Conservation (phyloP, 1,140 invertebrate genomes). For the Solenopsis fugax region DNA sequence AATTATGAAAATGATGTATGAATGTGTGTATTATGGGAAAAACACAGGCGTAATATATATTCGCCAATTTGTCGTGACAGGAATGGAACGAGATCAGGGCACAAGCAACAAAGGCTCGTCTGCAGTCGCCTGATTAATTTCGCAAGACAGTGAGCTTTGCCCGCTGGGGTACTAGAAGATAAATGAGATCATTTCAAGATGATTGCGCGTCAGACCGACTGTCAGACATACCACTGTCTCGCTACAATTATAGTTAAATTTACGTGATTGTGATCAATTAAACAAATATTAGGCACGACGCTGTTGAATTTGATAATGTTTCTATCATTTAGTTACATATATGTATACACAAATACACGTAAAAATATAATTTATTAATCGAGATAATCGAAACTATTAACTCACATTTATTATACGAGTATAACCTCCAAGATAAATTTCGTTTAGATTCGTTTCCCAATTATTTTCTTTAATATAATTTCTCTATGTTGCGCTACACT, state of each 20-base stretch:
- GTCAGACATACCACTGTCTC: constrained; percentile 56
- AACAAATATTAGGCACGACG: constrained; percentile 24
- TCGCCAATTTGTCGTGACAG: constrained; percentile 65
- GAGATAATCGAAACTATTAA: neutral
- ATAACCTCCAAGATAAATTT: neutral
- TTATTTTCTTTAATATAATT: no score
- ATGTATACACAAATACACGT: neutral
- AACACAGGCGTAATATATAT: constrained; percentile 61
- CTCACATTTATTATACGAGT: neutral
- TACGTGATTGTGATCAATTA: constrained; percentile 43
- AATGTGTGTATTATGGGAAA: neutral
- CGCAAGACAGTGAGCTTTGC: constrained; percentile 58
- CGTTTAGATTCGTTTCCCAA: neutral
- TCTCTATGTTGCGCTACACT: no score
- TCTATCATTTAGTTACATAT: neutral
- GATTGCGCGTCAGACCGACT: constrained; percentile 67
- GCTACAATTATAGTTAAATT: constrained; percentile 60
- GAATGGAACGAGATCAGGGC: constrained; percentile 16
- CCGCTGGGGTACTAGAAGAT: constrained; percentile 67
- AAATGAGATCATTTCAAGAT: constrained; percentile 73
- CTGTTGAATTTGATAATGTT: constrained; percentile 15
- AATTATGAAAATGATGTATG: constrained; percentile 22
- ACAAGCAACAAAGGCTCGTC: constrained; percentile 69
- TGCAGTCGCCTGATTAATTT: constrained; percentile 74
- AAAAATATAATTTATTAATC: neutral